Conservation (phyloP, 1,140 invertebrate genomes). For the Dreissena polymorpha region DNA sequence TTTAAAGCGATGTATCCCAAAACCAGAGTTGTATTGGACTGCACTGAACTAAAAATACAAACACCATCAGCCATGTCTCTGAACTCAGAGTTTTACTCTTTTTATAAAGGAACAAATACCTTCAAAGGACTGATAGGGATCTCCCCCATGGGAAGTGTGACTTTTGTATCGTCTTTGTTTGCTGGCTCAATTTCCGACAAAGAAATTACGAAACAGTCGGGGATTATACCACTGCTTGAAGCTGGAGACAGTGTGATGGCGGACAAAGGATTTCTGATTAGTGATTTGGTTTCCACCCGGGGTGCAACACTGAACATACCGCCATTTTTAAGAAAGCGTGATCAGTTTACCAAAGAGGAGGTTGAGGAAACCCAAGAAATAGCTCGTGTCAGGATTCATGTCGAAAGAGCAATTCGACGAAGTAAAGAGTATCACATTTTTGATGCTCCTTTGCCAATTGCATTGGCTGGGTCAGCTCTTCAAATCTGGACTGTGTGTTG, state of each 20-base stretch:
- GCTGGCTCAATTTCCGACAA: constrained; percentile 56
- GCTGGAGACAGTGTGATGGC: constrained; percentile 54
- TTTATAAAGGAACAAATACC: constrained; percentile 56
- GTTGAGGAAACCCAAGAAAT: too few species aligned
- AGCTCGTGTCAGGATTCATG: too few species aligned
- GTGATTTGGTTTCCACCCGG: constrained; percentile 24
- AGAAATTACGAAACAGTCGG: constrained; percentile 33
- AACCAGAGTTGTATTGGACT: too few species aligned
- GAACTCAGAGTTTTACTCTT: too few species aligned
- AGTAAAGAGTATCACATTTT: too few species aligned
- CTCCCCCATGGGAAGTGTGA: constrained; percentile 54
- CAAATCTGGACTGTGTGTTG: too few species aligned
- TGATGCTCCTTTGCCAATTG: too few species aligned
- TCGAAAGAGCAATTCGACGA: too few species aligned
- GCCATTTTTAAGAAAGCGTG: constrained; percentile 12
- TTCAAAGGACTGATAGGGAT: constrained; percentile 62
- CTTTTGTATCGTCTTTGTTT: constrained; percentile 52
- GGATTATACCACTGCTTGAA: constrained; percentile 12
- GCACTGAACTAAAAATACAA: too few species aligned
- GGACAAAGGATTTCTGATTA: constrained; percentile 47
- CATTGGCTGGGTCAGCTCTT: too few species aligned
- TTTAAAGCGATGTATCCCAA: constrained; percentile 54
- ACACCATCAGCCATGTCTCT: too few species aligned
- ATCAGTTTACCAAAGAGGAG: too few species aligned
- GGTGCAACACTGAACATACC: constrained; percentile 31